phyloP scores from a whole-genome alignment of 1,140 invertebrate species.

The Cydia splendana region DNA sequence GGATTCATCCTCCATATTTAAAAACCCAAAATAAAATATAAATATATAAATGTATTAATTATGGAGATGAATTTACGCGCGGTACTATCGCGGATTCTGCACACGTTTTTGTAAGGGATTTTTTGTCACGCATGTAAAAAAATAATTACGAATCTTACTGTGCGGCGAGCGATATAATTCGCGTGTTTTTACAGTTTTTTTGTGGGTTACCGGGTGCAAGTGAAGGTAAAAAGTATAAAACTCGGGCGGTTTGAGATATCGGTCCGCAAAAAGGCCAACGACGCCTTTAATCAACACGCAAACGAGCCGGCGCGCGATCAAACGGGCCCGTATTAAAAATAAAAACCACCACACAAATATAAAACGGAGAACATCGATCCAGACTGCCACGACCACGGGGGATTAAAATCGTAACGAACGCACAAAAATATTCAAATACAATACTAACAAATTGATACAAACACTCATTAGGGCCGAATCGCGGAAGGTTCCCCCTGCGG shows the following conservation, averaged over 20 bases:
- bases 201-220: slow-evolving; percentile 35
- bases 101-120: slow-evolving; percentile 35
- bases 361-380: slow-evolving; percentile 74
- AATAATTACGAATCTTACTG: slow-evolving; percentile 29
- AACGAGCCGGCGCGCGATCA: slow-evolving; percentile 52
- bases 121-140: slow-evolving; percentile 20
- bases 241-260: slow-evolving; percentile 36
- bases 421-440: slow-evolving; percentile 79
- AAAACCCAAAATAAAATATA: slow-evolving; percentile 61
- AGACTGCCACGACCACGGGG: slow-evolving; percentile 62
- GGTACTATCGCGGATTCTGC: slow-evolving; percentile 51
- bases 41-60: slow-evolving; percentile 73
- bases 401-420: slow-evolving; percentile 78
- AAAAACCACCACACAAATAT: slow-evolving; percentile 58
- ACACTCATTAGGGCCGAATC: slow-evolving; percentile 77
- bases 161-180: slow-evolving; percentile 27
- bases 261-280: slow-evolving; percentile 39
- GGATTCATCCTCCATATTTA: slow-evolving; percentile 66
- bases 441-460: slow-evolving; percentile 80
- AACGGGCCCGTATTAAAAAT: slow-evolving; percentile 60
- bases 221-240: slow-evolving; percentile 35
- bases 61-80: slow-evolving; percentile 66
- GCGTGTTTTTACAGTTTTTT: slow-evolving; percentile 21
- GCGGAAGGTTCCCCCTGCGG: slow-evolving; percentile 57
- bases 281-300: slow-evolving; percentile 67